Evolutionary conservation across 2,113 vertebrate species (phyloP), one percentile per base, ranked within the genome.

Genomic region (Lagopus muta): DNA sequence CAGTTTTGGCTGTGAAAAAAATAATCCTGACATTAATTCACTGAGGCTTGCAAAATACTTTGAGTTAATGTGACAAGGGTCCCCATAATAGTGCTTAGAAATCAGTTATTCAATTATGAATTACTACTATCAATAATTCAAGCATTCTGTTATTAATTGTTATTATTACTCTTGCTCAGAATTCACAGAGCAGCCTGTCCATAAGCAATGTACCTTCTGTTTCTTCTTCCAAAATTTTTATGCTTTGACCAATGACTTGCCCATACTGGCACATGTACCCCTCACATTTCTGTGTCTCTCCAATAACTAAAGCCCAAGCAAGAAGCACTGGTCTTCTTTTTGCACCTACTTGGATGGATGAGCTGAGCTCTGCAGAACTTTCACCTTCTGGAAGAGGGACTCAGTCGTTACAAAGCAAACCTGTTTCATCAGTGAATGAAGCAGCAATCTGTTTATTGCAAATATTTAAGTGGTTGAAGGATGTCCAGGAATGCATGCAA

Each of bases 241-340:
- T 42, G n/a, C 28, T 45, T 71, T 82, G 58, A n/a, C 58, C 57
- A 67, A 42, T 3, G n/a, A 9, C 13, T 72, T 58, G 17, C 65
- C 5, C 2, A 0, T 25, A 18, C 3, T 2, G 0, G 11, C 13
- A 14, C 13, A 24, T 14, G 24, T n/a, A 11, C 16, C 24, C 6
- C 12, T 30, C n/a, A 47, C 7, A 8, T 12, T 21, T 28, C 40
- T 19, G 5, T 19, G 16, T 13, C 25, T 74, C 13, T 45, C 27
- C 6, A 34, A 30, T 34, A 25, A 38, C 38, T 18, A 32, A n/a
- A 3, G 6, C n/a, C 19, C 19, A 28, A 65, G 43, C 34, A 38
- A 10, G 45, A 54, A 32, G 45, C 16, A 3, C 4, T 40, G 58
- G 8, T 76, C 42, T 7, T 47, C 27, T 57, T 34, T 47, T 50